Conservation (phyloP, 2,888 invertebrate genomes). For the Erannis defoliaria region DNA sequence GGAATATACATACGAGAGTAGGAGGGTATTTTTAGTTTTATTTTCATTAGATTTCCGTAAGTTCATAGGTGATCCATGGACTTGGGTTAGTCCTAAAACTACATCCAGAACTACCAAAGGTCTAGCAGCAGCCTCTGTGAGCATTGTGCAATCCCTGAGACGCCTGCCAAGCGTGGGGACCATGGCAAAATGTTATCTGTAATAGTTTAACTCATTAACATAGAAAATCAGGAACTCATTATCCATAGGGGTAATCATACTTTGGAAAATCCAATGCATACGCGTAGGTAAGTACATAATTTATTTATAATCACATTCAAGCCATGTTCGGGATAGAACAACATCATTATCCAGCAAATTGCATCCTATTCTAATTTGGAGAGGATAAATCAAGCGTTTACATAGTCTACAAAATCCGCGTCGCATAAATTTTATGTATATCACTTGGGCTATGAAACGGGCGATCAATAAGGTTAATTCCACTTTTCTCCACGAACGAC, state of each 20-base stretch:
- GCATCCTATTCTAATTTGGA: conserved; percentile 39
- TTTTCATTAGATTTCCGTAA: not conserved
- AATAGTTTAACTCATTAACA: no score
- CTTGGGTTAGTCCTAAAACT: no score
- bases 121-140: no score
- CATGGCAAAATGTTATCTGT: no score
- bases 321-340: conserved; percentile 27
- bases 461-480: conserved; percentile 2
- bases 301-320: conserved; percentile 20
- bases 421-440: conserved; percentile 44
- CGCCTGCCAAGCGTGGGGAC: no score
- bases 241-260: no score
- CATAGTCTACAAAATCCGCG: conserved; percentile 41
- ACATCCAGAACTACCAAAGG: no score
- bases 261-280: not conserved
- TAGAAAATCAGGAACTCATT: no score
- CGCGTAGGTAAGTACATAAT: conserved; percentile 12
- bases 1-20: no score
- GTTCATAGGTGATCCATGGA: no score
- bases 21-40: no score
- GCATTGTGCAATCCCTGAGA: no score
- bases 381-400: conserved; percentile 45
- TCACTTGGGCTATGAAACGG: conserved; percentile 33
- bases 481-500: not conserved
- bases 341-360: conserved; percentile 35